A percentile compares a stretch with the other conserved stretches of the same genome.
These are phyloP conservation scores for Esox niger DNA, from an alignment of 2,113 vertebrate species.

Conservation along the genomic window DNA sequence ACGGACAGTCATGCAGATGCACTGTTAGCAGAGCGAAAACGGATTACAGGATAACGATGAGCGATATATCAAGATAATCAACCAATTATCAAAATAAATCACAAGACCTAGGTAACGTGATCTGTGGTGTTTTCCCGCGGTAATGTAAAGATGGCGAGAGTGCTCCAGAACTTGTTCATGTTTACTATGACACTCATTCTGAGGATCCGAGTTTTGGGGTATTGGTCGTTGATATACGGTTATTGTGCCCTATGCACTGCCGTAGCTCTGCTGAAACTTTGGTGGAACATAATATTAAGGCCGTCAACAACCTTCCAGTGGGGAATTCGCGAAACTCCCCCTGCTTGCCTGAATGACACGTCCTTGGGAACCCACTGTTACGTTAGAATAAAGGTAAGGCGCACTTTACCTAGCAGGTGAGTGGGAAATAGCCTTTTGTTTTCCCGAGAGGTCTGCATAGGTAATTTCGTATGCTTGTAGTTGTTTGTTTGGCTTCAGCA, in stretches of 20 bases:
- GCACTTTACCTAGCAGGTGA: conserved; percentile 11
- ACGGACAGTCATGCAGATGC: conserved; percentile 45
- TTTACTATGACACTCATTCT: conserved; percentile 72
- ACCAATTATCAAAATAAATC: conserved; percentile 26
- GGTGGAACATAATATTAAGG: conserved; percentile 83
- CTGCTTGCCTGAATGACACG: conserved; percentile 89
- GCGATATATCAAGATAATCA: conserved; percentile 23
- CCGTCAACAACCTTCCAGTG: conserved; percentile 84
- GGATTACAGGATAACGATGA: conserved; percentile 38
- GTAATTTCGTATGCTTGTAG: conserved; percentile 17
- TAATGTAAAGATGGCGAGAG: conserved; percentile 83
- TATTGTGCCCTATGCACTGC: conserved; percentile 83
- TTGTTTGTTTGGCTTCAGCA: conserved; percentile 19
- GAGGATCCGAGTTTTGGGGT: conserved; percentile 75
- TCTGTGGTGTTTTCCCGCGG: conserved; percentile 50
- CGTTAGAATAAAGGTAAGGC: conserved; percentile 89
- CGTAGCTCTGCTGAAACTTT: conserved; percentile 86
- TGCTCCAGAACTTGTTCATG: conserved; percentile 70
- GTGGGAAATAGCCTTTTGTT: conserved; percentile 15
- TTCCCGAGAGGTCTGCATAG: background rate
- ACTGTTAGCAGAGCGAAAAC: conserved; percentile 28
- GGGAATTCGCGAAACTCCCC: conserved; percentile 80
- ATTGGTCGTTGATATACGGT: conserved; percentile 86
- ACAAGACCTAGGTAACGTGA: conserved; percentile 35
- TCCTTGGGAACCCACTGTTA: conserved; percentile 96